Conservation (phyloP, 2,113 vertebrate genomes). For the Jaculus jaculus region DNA sequence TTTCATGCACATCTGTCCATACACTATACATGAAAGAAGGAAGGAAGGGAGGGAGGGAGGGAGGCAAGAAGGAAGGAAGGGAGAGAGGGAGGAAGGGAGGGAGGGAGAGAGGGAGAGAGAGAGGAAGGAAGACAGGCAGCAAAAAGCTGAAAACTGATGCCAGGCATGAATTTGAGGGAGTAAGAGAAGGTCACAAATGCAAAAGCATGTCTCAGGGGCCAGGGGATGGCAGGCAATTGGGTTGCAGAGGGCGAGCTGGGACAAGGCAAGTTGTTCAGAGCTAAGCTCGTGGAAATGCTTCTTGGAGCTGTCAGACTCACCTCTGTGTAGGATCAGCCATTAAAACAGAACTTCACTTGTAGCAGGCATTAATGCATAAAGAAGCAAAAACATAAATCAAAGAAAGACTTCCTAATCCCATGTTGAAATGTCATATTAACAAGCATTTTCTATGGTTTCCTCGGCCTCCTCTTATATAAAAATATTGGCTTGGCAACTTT, state of each 20-base stretch:
- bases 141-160: neutral
- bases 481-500: slow-evolving; percentile 16
- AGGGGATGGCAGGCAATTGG: neutral
- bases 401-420: slow-evolving; percentile 15
- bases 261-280: slow-evolving; percentile 12
- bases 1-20: too few species aligned
- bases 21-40: too few species aligned
- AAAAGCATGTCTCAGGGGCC: neutral
- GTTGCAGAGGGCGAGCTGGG: neutral
- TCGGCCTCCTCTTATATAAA: neutral
- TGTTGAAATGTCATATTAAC: slow-evolving; percentile 32
- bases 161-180: slow-evolving; percentile 3
- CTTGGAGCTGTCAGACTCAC: neutral
- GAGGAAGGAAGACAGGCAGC: too few species aligned
- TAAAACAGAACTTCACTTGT: neutral
- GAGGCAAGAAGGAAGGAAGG: too few species aligned
- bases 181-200: neutral
- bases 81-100: too few species aligned
- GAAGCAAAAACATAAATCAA: slow-evolving; percentile 23
- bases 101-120: too few species aligned
- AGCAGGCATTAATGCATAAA: neutral
- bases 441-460: slow-evolving; percentile 24
- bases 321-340: slow-evolving; percentile 20
- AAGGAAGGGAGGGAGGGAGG: too few species aligned
- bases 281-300: neutral